phyloP scores from a whole-genome alignment of 1,140 invertebrate genomes.

The Cydia strobilella region DNA sequence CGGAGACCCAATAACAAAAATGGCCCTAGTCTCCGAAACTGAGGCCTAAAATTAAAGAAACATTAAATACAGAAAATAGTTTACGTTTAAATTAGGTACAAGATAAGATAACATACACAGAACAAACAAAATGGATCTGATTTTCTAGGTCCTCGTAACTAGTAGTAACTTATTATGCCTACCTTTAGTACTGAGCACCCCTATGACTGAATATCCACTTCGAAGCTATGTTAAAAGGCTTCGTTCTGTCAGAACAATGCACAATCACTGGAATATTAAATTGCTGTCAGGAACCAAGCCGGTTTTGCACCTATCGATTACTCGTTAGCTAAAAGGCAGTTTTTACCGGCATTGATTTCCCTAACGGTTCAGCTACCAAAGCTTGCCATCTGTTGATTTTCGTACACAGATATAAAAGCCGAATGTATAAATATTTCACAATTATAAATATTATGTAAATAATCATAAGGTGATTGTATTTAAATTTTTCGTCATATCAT shows the following conservation, averaged over 20 bases:
- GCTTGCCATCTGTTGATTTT: background rate
- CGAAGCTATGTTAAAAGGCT: background rate
- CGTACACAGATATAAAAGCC: background rate
- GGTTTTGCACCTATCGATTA: slow-evolving; percentile 50
- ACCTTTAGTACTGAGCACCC: background rate
- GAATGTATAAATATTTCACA: background rate
- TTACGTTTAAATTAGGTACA: too few species aligned
- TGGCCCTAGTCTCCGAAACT: too few species aligned
- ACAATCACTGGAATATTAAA: background rate
- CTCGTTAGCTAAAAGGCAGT: slow-evolving; percentile 44
- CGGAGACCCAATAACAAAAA: too few species aligned
- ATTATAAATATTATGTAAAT: background rate
- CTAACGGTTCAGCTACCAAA: slow-evolving; percentile 29
- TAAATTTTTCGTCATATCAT: too few species aligned
- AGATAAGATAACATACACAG: too few species aligned
- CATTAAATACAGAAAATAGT: too few species aligned
- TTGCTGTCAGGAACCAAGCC: slow-evolving; percentile 3
- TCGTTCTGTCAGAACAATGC: background rate
- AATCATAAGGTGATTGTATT: background rate
- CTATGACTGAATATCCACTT: background rate
- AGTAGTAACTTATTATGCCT: background rate
- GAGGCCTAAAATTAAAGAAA: too few species aligned
- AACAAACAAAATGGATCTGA: too few species aligned
- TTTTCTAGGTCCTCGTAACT: background rate
- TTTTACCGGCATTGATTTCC: slow-evolving; percentile 17